A percentile compares a stretch with the other conserved stretches of the same genome.
Conservation (phyloP, 2,888 invertebrate genomes). For the Tryphoninae sp. region DNA sequence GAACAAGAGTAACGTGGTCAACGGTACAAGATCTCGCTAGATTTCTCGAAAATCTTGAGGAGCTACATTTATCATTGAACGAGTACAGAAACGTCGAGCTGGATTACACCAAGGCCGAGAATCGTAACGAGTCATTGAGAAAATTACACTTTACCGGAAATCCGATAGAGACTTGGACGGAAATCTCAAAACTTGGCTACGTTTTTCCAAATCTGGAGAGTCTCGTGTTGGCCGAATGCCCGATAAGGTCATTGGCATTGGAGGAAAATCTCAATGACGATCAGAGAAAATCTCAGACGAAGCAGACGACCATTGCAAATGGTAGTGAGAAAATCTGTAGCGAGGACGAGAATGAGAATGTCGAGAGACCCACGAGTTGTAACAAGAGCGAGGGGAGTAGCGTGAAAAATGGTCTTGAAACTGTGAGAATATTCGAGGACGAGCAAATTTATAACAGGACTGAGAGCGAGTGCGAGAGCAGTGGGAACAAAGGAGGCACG, state of each 20-base stretch:
- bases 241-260: constrained; percentile 84
- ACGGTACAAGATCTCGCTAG: constrained; percentile 90
- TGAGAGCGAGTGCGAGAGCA: constrained; percentile 85
- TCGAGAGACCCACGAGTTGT: constrained; percentile 39
- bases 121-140: constrained; percentile 87
- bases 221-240: constrained; percentile 93
- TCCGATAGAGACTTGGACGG: constrained; percentile 91
- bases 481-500: constrained; percentile 76
- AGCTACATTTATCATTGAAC: constrained; percentile 95
- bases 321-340: constrained; percentile 2
- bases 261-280: constrained; percentile 64
- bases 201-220: constrained; percentile 93
- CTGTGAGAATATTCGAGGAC: constrained; percentile 69
- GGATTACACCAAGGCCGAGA: constrained; percentile 76
- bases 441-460: constrained; percentile 81
- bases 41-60: constrained; percentile 91
- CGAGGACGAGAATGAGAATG: constrained; percentile 66
- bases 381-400: constrained; percentile 15
- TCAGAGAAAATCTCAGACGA: constrained; percentile 33
- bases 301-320: constrained; percentile 28
- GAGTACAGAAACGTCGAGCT: constrained; percentile 91
- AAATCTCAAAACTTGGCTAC: constrained; percentile 91
- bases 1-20: constrained; percentile 93
- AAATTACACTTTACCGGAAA: constrained; percentile 95
- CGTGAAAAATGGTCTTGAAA: constrained; percentile 42